Evolutionary conservation across 2,113 vertebrate species (phyloP).

Genomic region (Alethe diademata): DNA sequence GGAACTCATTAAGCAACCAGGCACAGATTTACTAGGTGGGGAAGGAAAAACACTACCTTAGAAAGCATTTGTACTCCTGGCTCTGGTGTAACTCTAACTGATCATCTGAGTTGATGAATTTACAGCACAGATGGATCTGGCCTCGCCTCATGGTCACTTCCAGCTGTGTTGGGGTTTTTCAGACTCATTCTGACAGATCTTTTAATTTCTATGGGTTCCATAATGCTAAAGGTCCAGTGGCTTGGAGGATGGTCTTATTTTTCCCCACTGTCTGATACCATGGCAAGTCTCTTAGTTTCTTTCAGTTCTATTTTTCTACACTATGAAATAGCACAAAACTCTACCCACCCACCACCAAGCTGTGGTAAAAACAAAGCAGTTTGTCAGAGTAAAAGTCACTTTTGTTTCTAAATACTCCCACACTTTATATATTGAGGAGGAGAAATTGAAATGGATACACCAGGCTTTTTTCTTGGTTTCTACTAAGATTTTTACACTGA

Average conservation of each 20-base stretch:
- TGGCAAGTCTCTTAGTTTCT: not conserved
- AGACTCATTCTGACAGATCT: not conserved
- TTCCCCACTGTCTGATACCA: not conserved
- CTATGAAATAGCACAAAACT: not conserved
- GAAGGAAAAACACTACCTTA: not conserved
- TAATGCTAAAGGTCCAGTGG: not conserved
- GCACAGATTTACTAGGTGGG: not conserved
- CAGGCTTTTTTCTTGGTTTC: not conserved
- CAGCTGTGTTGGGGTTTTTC: not conserved
- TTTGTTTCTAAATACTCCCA: not conserved
- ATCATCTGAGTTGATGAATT: not conserved
- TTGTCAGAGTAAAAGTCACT: not conserved
- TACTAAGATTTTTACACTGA: not conserved
- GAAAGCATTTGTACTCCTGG: not conserved
- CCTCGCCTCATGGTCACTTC: not conserved
- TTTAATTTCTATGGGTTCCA: not conserved
- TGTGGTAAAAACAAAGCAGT: not conserved
- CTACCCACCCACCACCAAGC: not conserved
- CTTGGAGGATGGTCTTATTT: not conserved
- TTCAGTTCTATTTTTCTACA: not conserved
- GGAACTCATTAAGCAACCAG: not conserved
- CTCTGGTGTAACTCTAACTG: not conserved
- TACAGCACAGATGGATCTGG: not conserved
- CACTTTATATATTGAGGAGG: not conserved
- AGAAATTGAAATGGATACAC: not conserved